Base-by-base conservation (phyloP, 2,888 invertebrate species). In the Coleophora flavipennella region DNA sequence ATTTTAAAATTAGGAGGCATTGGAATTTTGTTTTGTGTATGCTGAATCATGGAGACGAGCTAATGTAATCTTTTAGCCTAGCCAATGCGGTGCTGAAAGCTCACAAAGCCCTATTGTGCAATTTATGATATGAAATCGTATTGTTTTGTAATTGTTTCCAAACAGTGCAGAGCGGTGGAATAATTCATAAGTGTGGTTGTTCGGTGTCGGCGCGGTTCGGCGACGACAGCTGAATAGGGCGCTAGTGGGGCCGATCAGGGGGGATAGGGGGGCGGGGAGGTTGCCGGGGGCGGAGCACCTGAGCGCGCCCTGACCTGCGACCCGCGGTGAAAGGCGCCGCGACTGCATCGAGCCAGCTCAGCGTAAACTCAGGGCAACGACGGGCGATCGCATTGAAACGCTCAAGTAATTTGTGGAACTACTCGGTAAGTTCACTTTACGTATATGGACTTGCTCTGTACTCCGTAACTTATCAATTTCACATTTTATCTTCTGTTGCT, bases 271-370 rank as follows among this genome's bases (percentile, higher is more conserved):
- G 39, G 44, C 39, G 50, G 46, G 51, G 44, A 46, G 53, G 38
- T 44, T 43, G 48, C 51, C 49, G 57, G 55, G 50, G 56, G 63
- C 63, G 68, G 80, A 76, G 83, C 83, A 78, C 83, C 83, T 77
- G 80, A 83, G 83, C 71, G 81, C 83, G 81, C 83, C 83, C 83
- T 84, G 83, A 83, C 83, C 83, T 80, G 62, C 77, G 83, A 84
- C 83, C 83, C 57, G 78, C 68, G 78, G 83, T 84, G 83, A 84
- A 83, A 84, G 83, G 83, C 80, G 79, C 62, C 36, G 38, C 31
- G 28, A 31, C 38, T 20, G 20, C 6, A 11, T 11, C 31, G 8
- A 32, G 32, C 32, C 33, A 14, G 7, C 36, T 25, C 36, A 31
- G 33, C 33, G 35, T 36, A 12, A 13, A 13, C 33, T 13, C 33